Evolutionary conservation across 1,140 invertebrate genomes (phyloP), one percentile per base, ranked within the genome.

Genomic region (Ostrea edulis): DNA sequence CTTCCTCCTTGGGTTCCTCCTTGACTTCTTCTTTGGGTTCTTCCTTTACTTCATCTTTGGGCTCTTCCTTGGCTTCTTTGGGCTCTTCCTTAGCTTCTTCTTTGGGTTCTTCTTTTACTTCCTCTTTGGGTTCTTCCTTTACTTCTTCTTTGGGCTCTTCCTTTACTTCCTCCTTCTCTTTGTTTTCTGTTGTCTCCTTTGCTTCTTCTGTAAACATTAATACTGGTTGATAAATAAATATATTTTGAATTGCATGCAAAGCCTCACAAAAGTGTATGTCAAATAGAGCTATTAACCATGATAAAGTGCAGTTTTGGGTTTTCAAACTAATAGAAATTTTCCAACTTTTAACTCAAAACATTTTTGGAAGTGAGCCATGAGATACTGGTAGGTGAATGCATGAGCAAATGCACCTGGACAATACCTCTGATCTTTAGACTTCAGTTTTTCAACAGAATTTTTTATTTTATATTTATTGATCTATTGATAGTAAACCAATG

Each of bases 151-250:
- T 68, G 8, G 62, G n/a, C 88, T 82, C 71, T 51, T 84, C 84
- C 82, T 52, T 54, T 54, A 77, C 9, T 82, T 82, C 84, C 81
- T 86, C 89, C 53, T 54, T 58, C 14, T n/a, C n/a, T n/a, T n/a
- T n/a, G n/a, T n/a, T n/a, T n/a, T n/a, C n/a, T n/a, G n/a, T n/a
- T n/a, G n/a, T n/a, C n/a, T 86, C 77, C 25, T 86, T 71, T 20
- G 87, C 55, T 82, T 89, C 85, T 53, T 87, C 85, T 52, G 85
- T 54, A 54, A 17, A 85, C 5, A 51, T 88, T 52, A 20, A 83
- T 8, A 8, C 5, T 44, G 2, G 5, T 44, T 5, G 2, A 44
- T 81, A 25, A 77, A 77, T 54, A 55, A 54, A 65, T 29, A 85
- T 58, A 44, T 77, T 77, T 82, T 84, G 51, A 44, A 55, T 58